Evolutionary conservation across 35 echinoderm and acorn worm species (phyloP).

Genomic region (Chiridota heheva): DNA sequence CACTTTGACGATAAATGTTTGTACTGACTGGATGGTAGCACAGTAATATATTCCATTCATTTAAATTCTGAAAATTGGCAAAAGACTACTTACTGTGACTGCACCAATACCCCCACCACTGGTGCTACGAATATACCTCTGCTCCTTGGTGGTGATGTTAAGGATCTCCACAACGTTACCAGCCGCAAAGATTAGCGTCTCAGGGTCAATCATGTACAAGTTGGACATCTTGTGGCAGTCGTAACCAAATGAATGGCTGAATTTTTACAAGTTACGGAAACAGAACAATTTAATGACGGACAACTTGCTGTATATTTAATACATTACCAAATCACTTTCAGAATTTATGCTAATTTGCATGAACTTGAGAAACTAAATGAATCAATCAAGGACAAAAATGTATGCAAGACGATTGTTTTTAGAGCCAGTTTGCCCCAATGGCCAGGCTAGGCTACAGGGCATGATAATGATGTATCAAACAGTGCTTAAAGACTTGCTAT

Average conservation of each 20-base stretch:
- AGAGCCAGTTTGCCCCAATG: too few relatives aligned
- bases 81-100: slow-evolving; percentile 76
- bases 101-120: slow-evolving; percentile 96
- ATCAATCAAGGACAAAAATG: too few relatives aligned
- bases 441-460: too few relatives aligned
- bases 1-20: too few relatives aligned
- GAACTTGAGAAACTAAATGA: too few relatives aligned
- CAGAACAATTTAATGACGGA: not conserved
- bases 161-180: slow-evolving; percentile 89
- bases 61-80: too few relatives aligned
- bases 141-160: slow-evolving; percentile 79
- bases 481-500: too few relatives aligned
- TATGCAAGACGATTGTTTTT: too few relatives aligned
- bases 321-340: not conserved
- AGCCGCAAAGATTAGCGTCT: slow-evolving; percentile 86
- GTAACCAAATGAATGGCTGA: slow-evolving; percentile 95
- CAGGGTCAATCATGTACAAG: slow-evolving; percentile 84
- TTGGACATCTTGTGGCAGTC: slow-evolving; percentile 87
- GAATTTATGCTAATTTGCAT: not conserved
- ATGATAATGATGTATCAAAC: too few relatives aligned
- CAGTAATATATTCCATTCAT: too few relatives aligned
- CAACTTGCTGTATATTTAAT: not conserved
- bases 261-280: slow-evolving; percentile 11
- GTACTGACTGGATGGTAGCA: too few relatives aligned
- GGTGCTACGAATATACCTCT: slow-evolving; percentile 78